Evolutionary conservation across 2,888 invertebrate genomes (phyloP), one percentile per base, ranked within the genome.

Genomic region (Oscheius sp.): DNA sequence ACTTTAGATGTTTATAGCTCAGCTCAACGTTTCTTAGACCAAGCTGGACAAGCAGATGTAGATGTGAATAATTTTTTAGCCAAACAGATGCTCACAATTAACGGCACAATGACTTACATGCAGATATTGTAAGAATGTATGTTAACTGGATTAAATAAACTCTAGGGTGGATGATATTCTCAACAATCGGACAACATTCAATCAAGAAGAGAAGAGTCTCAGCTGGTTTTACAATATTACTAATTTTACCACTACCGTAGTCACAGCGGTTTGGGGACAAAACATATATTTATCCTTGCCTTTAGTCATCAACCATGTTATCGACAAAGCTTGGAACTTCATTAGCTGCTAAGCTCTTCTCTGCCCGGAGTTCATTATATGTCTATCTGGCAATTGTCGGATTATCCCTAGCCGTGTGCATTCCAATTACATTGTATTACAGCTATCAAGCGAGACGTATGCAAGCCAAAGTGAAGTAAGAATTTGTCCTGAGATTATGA

Each of bases 181-280:
- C 37, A 27, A 42, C 12, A 61, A 61, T 29, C 15, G 20, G 42
- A 25, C 61, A 10, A 37, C 61, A 25, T n/a, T 10, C 3, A 29
- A 61, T 61, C 45, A 39, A 20, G 15, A 29, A n/a, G 23, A 57
- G 20, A 61, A 46, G 29, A 39, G 61, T 42, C n/a, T 46, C 17
- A n/a, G 17, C 12, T 61, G 61, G 61, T 61, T 61, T 17, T 29
- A 39, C 10, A 61, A 61, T 25, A 34, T 61, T 12, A 61, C 61
- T 15, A 29, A 61, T 10, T n/a, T 45, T 3, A 61, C 20, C 15
- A 3, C 55, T 10, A 20, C n/a, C 4, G n/a, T 55, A 6, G 17
- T 55, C 6, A 23, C 55, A 34, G 34, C n/a, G 33, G 55, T 55
- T 42, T 2, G 3, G 8, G n/a, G 20, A 42, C 3, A 42, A 3